phyloP scores from a whole-genome alignment of 2,113 vertebrate genomes.

The Girardinichthys multiradiatus region DNA sequence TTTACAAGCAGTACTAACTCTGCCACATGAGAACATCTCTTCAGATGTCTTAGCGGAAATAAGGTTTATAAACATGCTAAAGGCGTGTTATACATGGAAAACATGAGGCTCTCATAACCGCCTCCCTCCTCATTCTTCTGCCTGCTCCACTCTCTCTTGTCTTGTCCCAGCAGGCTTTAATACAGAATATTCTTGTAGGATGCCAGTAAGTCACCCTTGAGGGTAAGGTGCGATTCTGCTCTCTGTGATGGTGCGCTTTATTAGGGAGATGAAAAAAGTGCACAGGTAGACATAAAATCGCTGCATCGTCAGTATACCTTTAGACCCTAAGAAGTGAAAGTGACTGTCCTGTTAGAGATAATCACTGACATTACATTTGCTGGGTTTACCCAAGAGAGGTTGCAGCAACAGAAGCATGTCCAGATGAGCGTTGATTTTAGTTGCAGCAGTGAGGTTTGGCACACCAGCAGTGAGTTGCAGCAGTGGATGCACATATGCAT shows the following conservation, averaged over 20 bases:
- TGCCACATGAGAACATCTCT: conserved; percentile 8
- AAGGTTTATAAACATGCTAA: conserved; percentile 22
- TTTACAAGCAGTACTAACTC: conserved; percentile 3
- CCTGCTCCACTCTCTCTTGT: conserved; percentile 31
- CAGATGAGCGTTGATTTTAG: conserved; percentile 2
- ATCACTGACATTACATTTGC: conserved; percentile 5
- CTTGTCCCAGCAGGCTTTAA: conserved; percentile 43
- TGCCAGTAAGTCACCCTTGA: conserved; percentile 29
- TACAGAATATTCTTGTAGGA: conserved; percentile 22
- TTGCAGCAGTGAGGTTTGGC: conserved; percentile 23
- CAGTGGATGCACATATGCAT: conserved; percentile 34
- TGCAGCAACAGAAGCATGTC: background rate
- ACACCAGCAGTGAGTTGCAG: conserved; percentile 24
- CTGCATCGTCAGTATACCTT: background rate
- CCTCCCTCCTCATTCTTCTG: background rate
- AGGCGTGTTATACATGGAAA: conserved; percentile 51
- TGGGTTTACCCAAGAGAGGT: conserved; percentile 2
- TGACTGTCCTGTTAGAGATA: background rate
- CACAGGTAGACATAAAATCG: background rate
- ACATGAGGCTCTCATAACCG: conserved; percentile 17
- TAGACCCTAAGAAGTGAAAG: background rate
- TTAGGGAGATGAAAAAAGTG: background rate
- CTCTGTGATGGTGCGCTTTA: background rate
- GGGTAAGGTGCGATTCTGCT: conserved; percentile 43
- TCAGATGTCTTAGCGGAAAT: conserved; percentile 27